phyloP scores from a whole-genome alignment of 2,113 vertebrate genomes.

The Syrrhaptes paradoxus region DNA sequence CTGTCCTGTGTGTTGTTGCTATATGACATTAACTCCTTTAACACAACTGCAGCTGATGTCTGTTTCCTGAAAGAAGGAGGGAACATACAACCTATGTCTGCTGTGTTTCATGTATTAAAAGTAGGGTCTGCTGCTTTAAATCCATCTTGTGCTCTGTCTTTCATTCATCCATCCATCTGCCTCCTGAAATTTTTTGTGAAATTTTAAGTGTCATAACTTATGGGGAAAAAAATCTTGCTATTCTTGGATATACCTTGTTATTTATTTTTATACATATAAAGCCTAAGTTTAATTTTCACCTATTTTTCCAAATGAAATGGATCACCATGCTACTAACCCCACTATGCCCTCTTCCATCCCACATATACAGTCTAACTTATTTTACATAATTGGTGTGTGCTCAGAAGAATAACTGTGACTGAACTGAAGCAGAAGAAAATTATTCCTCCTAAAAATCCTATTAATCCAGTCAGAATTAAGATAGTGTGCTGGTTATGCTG shows the following conservation, averaged over 20 bases:
- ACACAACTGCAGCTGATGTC: neutral
- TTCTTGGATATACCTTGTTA: neutral
- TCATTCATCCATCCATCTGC: neutral
- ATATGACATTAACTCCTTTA: neutral
- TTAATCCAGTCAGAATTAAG: slow-evolving; percentile 8
- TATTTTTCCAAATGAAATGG: neutral
- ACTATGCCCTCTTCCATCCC: neutral
- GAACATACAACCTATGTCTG: neutral
- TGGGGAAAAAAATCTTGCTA: neutral
- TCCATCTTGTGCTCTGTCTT: neutral
- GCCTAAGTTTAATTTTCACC: neutral
- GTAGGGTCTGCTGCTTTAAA: neutral
- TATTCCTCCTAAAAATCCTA: slow-evolving; percentile 25
- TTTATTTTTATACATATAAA: neutral
- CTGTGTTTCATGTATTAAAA: neutral
- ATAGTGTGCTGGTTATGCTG: neutral
- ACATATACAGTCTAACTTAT: neutral
- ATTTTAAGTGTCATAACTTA: neutral
- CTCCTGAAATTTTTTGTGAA: neutral
- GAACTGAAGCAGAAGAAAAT: neutral
- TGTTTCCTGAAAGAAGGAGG: neutral
- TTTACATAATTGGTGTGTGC: slow-evolving; percentile 25
- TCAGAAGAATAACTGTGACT: neutral
- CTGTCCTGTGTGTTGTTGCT: neutral
- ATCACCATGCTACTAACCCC: neutral